Percentiles rank a stretch among this genome's conserved stretches.
These are phyloP conservation scores for Thyatira batis DNA, from an alignment of 2,888 invertebrate genomes.

Conservation along the genomic window DNA sequence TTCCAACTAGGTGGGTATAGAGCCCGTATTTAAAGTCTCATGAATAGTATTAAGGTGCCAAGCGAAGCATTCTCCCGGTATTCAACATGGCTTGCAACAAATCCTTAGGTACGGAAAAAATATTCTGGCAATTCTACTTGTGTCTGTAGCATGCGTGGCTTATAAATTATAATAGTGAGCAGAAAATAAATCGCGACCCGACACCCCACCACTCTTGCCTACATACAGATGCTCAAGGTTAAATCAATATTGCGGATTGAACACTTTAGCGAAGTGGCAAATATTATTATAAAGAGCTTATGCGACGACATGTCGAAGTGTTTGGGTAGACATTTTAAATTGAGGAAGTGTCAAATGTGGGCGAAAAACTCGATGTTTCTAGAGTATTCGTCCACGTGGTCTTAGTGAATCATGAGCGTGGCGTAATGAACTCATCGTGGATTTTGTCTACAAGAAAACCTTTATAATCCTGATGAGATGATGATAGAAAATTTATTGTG, in stretches of 20 bases:
- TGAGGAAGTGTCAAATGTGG: neutral
- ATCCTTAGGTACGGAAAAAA: neutral
- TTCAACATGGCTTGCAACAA: neutral
- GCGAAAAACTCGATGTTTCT: neutral
- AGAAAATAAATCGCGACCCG: constrained; percentile 29
- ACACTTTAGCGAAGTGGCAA: constrained; percentile 43
- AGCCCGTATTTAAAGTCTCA: no score
- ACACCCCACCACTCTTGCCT: constrained; percentile 19
- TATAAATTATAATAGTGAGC: constrained; percentile 3
- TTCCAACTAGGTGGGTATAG: neutral
- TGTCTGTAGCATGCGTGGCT: neutral
- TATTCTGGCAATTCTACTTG: neutral
- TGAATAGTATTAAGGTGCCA: neutral
- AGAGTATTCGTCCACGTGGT: neutral
- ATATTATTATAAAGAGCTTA: constrained; percentile 28
- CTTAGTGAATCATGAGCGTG: neutral
- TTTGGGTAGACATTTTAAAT: neutral
- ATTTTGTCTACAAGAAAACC: neutral
- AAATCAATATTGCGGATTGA: constrained; percentile 51
- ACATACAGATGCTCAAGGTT: constrained; percentile 48
- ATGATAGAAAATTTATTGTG: no score
- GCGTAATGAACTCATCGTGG: neutral
- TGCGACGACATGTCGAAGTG: constrained; percentile 2
- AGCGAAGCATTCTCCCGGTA: neutral
- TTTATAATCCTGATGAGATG: neutral